Conservation (phyloP, 2,797 vertebrate genomes). For the Tapera naevia region DNA sequence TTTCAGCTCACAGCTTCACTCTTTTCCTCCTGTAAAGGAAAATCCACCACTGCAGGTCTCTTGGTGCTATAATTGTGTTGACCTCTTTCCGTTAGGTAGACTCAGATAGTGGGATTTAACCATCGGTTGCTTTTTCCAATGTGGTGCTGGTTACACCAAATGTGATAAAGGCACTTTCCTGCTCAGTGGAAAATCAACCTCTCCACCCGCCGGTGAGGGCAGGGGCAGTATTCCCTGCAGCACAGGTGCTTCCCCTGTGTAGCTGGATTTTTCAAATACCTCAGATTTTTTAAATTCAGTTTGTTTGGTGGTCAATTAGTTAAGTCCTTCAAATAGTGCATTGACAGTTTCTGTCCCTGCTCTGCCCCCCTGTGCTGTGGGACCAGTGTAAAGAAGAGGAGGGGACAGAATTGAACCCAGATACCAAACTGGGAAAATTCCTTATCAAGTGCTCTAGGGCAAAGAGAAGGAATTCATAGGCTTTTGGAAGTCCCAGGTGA, state of each 20-base stretch:
- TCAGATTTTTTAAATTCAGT: background rate
- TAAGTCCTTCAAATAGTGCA: background rate
- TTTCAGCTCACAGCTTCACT: background rate
- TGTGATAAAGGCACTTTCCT: background rate
- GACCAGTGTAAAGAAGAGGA: background rate
- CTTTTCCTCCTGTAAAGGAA: background rate
- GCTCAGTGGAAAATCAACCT: background rate
- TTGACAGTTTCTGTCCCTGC: background rate
- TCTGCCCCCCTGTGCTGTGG: background rate
- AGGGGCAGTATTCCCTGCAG: background rate
- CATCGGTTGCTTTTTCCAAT: rapidly evolving
- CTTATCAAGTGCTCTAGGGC: background rate
- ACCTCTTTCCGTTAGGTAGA: background rate
- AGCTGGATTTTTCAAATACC: background rate
- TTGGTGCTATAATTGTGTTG: background rate
- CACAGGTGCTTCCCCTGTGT: background rate
- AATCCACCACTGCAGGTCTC: background rate
- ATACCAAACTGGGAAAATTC: background rate
- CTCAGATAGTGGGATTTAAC: background rate
- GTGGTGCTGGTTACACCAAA: background rate
- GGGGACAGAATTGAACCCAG: background rate
- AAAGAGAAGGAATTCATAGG: background rate
- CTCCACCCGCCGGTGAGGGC: background rate
- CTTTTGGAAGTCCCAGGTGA: background rate
- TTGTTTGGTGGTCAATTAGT: background rate